Evolutionary conservation across 2,113 vertebrate species (phyloP), one percentile per base, ranked within the genome.

Genomic region (Gallinago paraguaiae): DNA sequence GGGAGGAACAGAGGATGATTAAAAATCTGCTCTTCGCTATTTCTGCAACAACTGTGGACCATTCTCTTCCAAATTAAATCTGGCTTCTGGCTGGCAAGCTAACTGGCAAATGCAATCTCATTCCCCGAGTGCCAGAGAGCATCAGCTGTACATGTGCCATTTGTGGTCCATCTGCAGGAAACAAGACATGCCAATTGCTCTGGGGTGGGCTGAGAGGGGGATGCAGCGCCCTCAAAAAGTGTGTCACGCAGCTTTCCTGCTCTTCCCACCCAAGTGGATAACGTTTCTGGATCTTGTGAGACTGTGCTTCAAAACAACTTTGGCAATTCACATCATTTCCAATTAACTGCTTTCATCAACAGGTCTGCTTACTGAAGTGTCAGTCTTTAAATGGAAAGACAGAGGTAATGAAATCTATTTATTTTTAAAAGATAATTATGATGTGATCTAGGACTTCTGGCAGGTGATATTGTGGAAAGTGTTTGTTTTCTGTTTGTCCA

Each of bases 21-120:
- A 91, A 93, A 97, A 96, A 93, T 88, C 92, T 92, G 89, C 65
- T 96, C 91, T 88, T 94, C 82, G 80, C 93, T 96, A 84, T 95
- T 96, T 88, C 92, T 87, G 87, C 93, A 88, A 74, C 82, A 90
- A 95, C 95, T 80, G 90, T 71, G 88, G 88, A 33, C 85, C 57
- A 71, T 93, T 96, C 78, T 93, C 67, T 91, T 95, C 88, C 96
- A 95, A 97, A 96, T 96, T 86, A 92, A 95, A 95, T 93, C 90
- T 81, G 86, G 63, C 80, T 97, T 72, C 85, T 96, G 92, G 92
- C 92, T 90, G 71, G 92, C 65, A 45, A 82, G 79, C 69, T 75
- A n/a, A 72, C 94, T 95, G 95, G 93, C 92, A 96, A 95, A 77
- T 7, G 46, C 67, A 80, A 37, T 53, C 54, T 54, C 61, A 67